Conservation (phyloP, 2,888 invertebrate genomes). For the Drosophila melanocephala region DNA sequence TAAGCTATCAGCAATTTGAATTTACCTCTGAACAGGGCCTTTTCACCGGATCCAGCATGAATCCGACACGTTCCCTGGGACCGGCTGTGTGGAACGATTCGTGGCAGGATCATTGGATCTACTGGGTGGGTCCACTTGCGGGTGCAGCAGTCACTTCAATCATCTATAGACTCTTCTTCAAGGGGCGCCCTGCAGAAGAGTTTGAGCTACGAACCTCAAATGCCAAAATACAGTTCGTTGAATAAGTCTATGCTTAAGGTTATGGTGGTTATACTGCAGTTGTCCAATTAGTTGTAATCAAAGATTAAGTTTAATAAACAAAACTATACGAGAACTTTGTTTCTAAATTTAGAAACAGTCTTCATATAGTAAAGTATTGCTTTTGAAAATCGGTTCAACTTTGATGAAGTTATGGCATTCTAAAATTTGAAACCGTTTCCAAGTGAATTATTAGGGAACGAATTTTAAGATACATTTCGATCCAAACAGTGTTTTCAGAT, state of each 20-base stretch:
- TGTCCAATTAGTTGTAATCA: slow-evolving; percentile 16
- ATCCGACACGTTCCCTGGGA: slow-evolving; percentile 89
- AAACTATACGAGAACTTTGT: neutral
- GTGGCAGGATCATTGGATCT: slow-evolving; percentile 90
- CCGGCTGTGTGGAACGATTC: slow-evolving; percentile 90
- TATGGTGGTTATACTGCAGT: neutral
- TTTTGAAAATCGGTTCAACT: neutral
- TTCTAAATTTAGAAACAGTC: neutral
- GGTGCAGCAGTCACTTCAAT: slow-evolving; percentile 85
- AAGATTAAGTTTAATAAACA: slow-evolving; percentile 28
- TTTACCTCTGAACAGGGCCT: slow-evolving; percentile 50
- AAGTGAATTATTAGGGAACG: fast-evolving
- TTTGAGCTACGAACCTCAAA: slow-evolving; percentile 45
- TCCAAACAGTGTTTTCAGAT: neutral
- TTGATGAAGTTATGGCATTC: neutral
- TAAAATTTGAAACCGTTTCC: too few species aligned
- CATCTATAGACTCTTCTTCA: slow-evolving; percentile 84
- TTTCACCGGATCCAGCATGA: slow-evolving; percentile 89
- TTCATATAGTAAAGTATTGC: neutral
- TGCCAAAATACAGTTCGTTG: slow-evolving; percentile 53
- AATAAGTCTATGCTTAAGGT: slow-evolving; percentile 33
- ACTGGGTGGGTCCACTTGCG: slow-evolving; percentile 88
- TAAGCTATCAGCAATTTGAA: neutral
- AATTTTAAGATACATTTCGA: neutral
- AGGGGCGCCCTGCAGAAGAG: slow-evolving; percentile 66